Conservation (phyloP, 2,797 vertebrate species). For the Cetoscarus ocellatus region DNA sequence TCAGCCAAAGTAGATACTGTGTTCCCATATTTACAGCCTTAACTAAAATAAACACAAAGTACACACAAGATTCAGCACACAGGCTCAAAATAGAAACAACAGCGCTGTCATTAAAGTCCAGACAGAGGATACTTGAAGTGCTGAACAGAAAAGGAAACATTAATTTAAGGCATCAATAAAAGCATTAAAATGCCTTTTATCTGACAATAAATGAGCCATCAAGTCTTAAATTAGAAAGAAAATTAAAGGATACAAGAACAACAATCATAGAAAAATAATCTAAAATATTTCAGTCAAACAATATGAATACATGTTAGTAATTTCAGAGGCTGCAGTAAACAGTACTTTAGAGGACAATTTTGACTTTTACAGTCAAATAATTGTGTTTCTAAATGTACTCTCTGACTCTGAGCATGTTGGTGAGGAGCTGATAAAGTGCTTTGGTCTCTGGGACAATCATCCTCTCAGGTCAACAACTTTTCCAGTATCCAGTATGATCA, state of each 20-base stretch:
- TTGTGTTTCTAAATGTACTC: neutral
- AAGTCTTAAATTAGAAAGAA: no score
- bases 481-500: no score
- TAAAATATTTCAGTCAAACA: neutral
- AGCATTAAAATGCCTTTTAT: no score
- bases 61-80: neutral
- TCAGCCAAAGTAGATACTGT: neutral
- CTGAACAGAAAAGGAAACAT: no score
- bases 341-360: neutral
- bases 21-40: neutral
- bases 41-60: neutral
- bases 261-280: no score
- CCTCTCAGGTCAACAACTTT: no score
- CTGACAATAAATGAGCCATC: no score
- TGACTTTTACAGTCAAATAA: neutral
- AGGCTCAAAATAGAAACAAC: neutral
- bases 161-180: no score
- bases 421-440: neutral
- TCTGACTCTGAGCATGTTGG: neutral
- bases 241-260: no score
- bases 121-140: neutral
- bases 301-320: no score
- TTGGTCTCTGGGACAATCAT: neutral
- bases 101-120: neutral
- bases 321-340: neutral